These are phyloP conservation scores for Leptopterna dolabrata DNA, from an alignment of 2,888 invertebrate genomes.

Conservation along the genomic window DNA sequence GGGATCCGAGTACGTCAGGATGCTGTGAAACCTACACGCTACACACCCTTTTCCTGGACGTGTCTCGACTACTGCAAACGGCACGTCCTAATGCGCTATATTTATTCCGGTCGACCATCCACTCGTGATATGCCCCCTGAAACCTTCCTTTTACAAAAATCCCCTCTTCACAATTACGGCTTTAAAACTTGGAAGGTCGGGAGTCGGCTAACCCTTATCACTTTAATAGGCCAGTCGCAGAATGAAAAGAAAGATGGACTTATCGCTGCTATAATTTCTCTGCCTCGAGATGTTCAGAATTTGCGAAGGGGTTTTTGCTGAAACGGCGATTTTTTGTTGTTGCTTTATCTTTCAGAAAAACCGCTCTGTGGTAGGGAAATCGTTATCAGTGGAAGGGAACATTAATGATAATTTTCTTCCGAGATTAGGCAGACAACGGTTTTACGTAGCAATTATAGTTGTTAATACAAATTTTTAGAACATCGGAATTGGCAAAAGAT, in stretches of 20 bases:
- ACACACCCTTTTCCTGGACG: background rate
- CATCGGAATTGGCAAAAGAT: no score
- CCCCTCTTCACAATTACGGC: background rate
- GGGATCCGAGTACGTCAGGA: background rate
- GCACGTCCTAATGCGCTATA: conserved; percentile 14
- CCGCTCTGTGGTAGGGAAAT: background rate
- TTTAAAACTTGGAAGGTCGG: background rate
- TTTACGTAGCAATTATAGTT: no score
- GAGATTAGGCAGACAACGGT: no score
- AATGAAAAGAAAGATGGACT: background rate
- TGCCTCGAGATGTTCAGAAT: background rate
- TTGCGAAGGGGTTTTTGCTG: background rate
- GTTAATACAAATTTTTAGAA: no score
- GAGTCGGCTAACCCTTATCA: background rate
- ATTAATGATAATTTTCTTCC: background rate
- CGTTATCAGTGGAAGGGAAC: background rate
- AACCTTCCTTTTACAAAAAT: background rate
- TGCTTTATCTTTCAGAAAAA: background rate
- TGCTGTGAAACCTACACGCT: background rate
- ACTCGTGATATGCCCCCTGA: background rate
- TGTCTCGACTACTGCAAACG: background rate
- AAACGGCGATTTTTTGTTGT: background rate
- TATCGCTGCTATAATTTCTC: conserved; percentile 1
- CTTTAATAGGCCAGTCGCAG: background rate
- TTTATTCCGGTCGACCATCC: conserved; percentile 13